phyloP scores from a whole-genome alignment of 2,888 invertebrate genomes.

The Flexamia atlantica region DNA sequence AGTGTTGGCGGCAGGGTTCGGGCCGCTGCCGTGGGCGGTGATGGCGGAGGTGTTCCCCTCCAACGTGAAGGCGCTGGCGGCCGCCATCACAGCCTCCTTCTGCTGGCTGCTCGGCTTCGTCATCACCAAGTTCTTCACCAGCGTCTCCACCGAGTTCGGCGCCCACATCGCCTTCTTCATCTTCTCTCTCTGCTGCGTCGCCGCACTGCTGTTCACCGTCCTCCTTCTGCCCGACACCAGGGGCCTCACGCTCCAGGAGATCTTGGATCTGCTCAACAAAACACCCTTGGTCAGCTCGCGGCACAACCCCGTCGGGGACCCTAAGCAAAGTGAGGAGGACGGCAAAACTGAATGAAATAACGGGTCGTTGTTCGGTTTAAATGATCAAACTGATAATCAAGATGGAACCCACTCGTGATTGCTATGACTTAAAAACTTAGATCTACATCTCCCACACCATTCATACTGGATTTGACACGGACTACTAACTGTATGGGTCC shows the following conservation, averaged over 20 bases:
- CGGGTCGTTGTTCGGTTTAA: neutral
- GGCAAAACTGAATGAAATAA: neutral
- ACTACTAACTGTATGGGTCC: no score
- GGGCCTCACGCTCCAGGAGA: constrained; percentile 68
- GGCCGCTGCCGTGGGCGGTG: constrained; percentile 90
- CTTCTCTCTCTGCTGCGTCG: constrained; percentile 81
- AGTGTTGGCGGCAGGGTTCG: constrained; percentile 76
- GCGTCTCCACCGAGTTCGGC: constrained; percentile 75
- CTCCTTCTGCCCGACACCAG: constrained; percentile 80
- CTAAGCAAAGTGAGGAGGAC: neutral
- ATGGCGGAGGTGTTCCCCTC: constrained; percentile 90
- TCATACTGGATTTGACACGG: no score
- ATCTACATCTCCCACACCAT: no score
- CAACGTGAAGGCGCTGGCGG: constrained; percentile 86
- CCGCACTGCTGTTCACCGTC: constrained; percentile 83
- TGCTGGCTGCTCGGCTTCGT: constrained; percentile 88
- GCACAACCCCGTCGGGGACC: neutral
- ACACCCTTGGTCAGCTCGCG: neutral
- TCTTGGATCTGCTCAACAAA: constrained; percentile 75
- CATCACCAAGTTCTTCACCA: constrained; percentile 84
- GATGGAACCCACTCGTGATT: no score
- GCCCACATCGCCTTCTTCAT: constrained; percentile 83
- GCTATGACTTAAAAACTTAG: no score
- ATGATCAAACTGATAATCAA: no score
- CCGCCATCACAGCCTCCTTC: constrained; percentile 85